Evolutionary conservation across 2,888 invertebrate genomes (phyloP).

Genomic region (Epinotia demarniana): DNA sequence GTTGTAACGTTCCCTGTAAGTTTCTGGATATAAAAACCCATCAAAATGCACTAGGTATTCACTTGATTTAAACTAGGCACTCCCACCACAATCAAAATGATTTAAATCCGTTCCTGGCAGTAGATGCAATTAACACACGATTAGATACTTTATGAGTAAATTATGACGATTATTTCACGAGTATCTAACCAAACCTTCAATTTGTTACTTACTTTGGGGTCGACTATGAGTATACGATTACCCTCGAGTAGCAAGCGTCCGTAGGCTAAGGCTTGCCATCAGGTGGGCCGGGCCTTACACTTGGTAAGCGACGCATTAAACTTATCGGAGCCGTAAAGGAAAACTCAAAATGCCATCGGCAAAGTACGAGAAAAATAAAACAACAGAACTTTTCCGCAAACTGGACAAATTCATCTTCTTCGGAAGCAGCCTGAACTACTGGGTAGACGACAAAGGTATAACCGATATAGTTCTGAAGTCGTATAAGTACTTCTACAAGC

Average conservation of each 20-base stretch:
- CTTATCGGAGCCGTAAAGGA: background rate
- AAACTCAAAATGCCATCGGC: background rate
- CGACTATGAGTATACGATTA: too few species aligned
- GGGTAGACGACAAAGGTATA: conserved; percentile 30
- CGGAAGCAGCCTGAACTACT: conserved; percentile 24
- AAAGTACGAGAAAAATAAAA: conserved; percentile 24
- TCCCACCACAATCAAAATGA: too few species aligned
- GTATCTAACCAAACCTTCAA: background rate
- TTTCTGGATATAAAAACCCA: too few species aligned
- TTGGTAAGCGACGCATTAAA: background rate
- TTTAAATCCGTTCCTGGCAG: too few species aligned
- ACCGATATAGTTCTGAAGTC: background rate
- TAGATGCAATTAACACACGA: background rate
- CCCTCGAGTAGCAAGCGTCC: too few species aligned
- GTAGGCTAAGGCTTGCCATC: too few species aligned
- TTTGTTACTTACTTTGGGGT: background rate
- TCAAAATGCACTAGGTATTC: too few species aligned
- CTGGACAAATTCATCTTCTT: conserved; percentile 23
- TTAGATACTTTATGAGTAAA: background rate
- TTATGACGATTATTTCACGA: too few species aligned
- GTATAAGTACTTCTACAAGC: conserved; percentile 28
- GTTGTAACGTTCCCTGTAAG: too few species aligned
- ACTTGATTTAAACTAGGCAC: too few species aligned
- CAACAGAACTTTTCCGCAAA: conserved; percentile 17
- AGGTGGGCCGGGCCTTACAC: too few species aligned